phyloP scores from a whole-genome alignment of 2,888 invertebrate genomes.

The Dolomedes plantarius region DNA sequence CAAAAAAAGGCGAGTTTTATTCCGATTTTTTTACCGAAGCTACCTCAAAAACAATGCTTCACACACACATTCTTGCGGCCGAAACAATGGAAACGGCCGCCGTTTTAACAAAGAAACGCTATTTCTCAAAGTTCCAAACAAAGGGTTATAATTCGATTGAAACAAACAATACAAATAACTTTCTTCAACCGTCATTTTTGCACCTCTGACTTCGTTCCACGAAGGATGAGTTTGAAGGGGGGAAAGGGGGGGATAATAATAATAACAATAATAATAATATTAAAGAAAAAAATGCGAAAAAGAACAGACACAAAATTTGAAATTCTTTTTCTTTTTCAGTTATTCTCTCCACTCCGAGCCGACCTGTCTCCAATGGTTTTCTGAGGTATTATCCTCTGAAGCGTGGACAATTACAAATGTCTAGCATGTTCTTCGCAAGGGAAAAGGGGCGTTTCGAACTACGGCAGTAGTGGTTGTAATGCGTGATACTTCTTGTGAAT shows the following conservation, averaged over 20 bases:
- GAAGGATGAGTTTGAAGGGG: neutral
- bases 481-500: slow-evolving; percentile 37
- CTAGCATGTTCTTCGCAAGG: slow-evolving; percentile 62
- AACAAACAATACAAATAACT: slow-evolving; percentile 10
- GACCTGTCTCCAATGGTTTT: neutral
- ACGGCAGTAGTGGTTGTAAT: slow-evolving; percentile 31
- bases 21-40: neutral
- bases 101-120: neutral
- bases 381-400: slow-evolving; percentile 35
- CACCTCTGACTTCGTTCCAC: neutral
- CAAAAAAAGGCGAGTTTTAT: neutral
- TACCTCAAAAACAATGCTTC: neutral
- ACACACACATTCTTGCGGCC: neutral
- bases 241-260: too few species aligned
- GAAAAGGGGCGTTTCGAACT: slow-evolving; percentile 42
- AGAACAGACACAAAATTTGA: neutral
- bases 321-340: neutral
- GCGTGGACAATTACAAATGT: slow-evolving; percentile 65
- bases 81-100: neutral
- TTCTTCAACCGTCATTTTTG: slow-evolving; percentile 19
- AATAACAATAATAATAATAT: neutral
- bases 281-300: neutral
- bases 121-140: slow-evolving; percentile 9
- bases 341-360: neutral
- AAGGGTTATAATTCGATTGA: slow-evolving; percentile 9